Base-by-base conservation (phyloP, 2,888 invertebrate species). In the Heteromyza rotundicornis region DNA sequence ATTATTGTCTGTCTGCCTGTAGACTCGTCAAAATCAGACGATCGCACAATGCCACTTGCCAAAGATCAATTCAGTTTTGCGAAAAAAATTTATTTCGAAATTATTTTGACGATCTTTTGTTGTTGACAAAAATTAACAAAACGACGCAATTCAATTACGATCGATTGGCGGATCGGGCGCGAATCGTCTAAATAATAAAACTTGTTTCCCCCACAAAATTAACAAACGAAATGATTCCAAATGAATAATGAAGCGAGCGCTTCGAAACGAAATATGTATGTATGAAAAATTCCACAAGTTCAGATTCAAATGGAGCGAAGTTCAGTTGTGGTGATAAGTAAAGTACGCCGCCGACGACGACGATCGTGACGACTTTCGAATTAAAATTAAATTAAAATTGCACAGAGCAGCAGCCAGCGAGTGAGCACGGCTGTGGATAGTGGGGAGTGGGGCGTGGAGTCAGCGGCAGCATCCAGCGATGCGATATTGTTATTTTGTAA, bases 71-170 rank as follows among this genome's bases (percentile, higher is more conserved):
- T 44, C 7, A 14, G n/a, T 27, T 3, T 52, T n/a, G 32, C 32
- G n/a, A 47, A 47, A 19, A 5, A 47, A 20, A 3, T 20, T 7
- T 47, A 24, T 59, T 52, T 44, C 52, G 23, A 27, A 57, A 49
- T 35, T 58, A 12, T 64, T 58, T 19, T 58, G 53, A 53, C 12
- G 60, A 36, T 20, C 8, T 56, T 52, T 60, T 59, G 40, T 40
- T 44, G 50, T 24, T 54, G 54, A 20, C 50, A 40, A 24, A 20
- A 17, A 20, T 56, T 54, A n/a, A 23, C 5, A 14, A 35, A 27
- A 60, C 65, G 59, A 64, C 63, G 64, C 68, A 69, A 62, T 69
- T 68, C 58, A 67, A 61, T 66, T 67, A 54, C 40, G 44, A 60
- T 27, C 27, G n/a, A n/a, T n/a, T n/a, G n/a, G n/a, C n/a, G n/a